Evolutionary conservation across 2,888 invertebrate species (phyloP), one percentile per base, ranked within the genome.

Genomic region (Agriotes lineatus): DNA sequence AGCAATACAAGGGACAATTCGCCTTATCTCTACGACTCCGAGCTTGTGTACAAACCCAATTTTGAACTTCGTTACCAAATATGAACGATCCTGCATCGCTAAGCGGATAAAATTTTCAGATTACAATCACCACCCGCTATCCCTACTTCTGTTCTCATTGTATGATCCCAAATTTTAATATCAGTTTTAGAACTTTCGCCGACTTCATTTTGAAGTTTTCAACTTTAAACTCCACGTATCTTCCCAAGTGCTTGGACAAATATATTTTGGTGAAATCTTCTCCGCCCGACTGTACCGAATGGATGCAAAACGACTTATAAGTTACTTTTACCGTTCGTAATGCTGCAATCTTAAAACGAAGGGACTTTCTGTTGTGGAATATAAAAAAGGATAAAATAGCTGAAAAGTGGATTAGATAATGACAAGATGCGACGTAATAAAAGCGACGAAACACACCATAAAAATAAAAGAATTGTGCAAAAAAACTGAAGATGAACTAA

Each of bases 141-240:
- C 67, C 62, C 54, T 67, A 30, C 56, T 62, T 63, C 65, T 72
- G 59, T 69, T 74, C 63, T 67, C 65, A 58, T 61, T 69, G 61
- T 71, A 69, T 64, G 65, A 67, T 67, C 65, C 68, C 67, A 72
- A 74, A 72, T 74, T 74, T 74, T 72, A 74, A 74, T 74, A 74
- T 74, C 69, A 72, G 71, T 72, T 72, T 59, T 67, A 63, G 69
- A 72, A 66, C 56, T 68, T 70, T 67, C 61, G 62, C 42, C 62
- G 70, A 70, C 69, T 71, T 71, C 69, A 69, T 69, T 63, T 69
- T 60, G 62, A 71, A 69, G 57, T 69, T 69, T 69, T 48, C 58
- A 69, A 71, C 63, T 71, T 57, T 48, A 61, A 59, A 70, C 61
- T 66, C 67, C 54, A 18, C 66, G 44, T 45, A 57, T 61, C 39